phyloP scores from a whole-genome alignment of 2,888 invertebrate species.

The Rhorus exstirpatorius region DNA sequence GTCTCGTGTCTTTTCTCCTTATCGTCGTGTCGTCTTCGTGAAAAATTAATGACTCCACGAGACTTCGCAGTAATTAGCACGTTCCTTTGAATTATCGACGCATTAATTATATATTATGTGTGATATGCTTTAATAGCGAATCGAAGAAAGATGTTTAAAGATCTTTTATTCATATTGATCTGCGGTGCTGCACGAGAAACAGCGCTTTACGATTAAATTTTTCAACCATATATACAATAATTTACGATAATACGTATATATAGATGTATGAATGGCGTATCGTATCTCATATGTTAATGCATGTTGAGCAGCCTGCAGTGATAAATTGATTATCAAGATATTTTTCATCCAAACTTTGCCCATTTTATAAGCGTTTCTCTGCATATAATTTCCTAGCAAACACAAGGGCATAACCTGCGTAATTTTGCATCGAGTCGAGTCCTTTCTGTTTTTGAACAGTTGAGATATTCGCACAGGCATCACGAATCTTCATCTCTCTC shows the following conservation, averaged over 20 bases:
- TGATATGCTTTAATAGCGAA: constrained; percentile 38
- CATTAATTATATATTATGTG: constrained; percentile 57
- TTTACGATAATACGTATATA: constrained; percentile 15
- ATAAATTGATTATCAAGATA: constrained; percentile 83
- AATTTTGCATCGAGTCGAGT: neutral
- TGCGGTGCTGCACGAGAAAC: neutral
- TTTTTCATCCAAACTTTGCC: constrained; percentile 66
- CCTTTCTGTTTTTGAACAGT: neutral
- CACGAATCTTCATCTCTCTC: constrained; percentile 55
- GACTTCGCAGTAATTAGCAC: constrained; percentile 65
- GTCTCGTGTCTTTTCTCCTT: constrained; percentile 39
- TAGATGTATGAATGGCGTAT: constrained; percentile 4
- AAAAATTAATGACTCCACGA: constrained; percentile 70
- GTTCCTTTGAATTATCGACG: constrained; percentile 63
- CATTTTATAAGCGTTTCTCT: constrained; percentile 28
- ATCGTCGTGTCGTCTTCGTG: constrained; percentile 31
- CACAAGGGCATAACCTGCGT: constrained; percentile 1
- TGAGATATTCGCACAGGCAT: neutral
- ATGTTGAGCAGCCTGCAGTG: constrained; percentile 82
- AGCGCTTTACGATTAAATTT: constrained; percentile 21
- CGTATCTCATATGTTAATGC: constrained; percentile 81
- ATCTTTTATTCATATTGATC: constrained; percentile 57
- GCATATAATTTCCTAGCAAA: neutral
- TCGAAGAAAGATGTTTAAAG: constrained; percentile 49
- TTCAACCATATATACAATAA: constrained; percentile 7